A percentile compares a stretch with the other conserved stretches of the same genome.
phyloP scores from a whole-genome alignment of 2,113 vertebrate genomes.

The Ammodytes marinus region DNA sequence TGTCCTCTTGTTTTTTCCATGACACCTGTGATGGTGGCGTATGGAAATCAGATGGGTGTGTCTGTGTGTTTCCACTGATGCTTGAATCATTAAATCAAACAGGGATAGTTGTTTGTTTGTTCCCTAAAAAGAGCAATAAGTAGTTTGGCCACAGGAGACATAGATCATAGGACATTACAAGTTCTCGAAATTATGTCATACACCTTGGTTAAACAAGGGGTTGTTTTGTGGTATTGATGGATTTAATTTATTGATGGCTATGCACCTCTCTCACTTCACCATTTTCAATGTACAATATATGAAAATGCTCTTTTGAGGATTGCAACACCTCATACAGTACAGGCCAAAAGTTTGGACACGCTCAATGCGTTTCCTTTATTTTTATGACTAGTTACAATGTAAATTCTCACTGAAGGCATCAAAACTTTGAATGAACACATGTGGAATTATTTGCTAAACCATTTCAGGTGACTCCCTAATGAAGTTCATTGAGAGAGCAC shows the following conservation, averaged over 20 bases:
- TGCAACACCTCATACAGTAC: too few relatives aligned
- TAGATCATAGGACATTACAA: neutral
- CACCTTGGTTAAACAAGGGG: neutral
- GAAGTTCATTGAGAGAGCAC: too few relatives aligned
- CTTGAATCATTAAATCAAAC: neutral
- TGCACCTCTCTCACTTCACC: neutral
- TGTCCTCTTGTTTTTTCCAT: neutral
- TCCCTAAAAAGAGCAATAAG: too few relatives aligned
- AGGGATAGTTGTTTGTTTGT: neutral
- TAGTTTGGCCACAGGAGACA: neutral
- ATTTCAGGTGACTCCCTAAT: too few relatives aligned
- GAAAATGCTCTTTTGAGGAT: too few relatives aligned
- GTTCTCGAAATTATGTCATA: neutral
- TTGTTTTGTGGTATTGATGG: neutral
- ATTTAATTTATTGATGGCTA: neutral
- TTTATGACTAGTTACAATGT: too few relatives aligned
- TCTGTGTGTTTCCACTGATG: slow-evolving; percentile 8
- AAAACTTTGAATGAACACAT: too few relatives aligned
- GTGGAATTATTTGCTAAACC: too few relatives aligned
- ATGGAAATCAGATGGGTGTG: slow-evolving; percentile 16
- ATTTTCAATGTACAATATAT: neutral
- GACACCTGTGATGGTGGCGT: neutral
- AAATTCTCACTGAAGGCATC: too few relatives aligned
- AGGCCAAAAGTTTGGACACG: too few relatives aligned
- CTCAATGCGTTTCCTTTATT: too few relatives aligned